Percentiles rank a stretch among this genome's conserved stretches.
Evolutionary conservation across 2,797 vertebrate genomes (phyloP).

Genomic region (Microctenopoma lineatum): DNA sequence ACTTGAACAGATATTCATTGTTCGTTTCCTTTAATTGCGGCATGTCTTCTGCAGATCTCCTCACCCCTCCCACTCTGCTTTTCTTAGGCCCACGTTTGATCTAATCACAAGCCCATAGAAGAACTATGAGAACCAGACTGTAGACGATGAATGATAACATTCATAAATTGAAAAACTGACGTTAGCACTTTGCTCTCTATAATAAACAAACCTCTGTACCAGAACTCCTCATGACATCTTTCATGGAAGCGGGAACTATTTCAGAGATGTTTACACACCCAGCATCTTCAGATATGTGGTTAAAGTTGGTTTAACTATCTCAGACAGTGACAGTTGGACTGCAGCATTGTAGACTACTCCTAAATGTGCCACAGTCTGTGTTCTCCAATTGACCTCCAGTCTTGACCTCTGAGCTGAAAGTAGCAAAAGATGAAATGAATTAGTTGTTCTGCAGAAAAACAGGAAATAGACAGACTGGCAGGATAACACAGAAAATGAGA

Average conservation of each 20-base stretch:
- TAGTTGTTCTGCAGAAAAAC: conserved; percentile 5
- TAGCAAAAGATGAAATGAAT: background rate
- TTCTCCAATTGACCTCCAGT: conserved; percentile 26
- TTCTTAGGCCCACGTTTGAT: conserved; percentile 41
- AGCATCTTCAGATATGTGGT: background rate
- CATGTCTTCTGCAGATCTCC: conserved; percentile 4
- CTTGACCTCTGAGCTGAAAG: background rate
- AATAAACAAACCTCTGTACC: conserved; percentile 43
- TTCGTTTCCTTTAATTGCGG: conserved; percentile 8
- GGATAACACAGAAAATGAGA: background rate
- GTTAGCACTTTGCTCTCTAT: conserved; percentile 38
- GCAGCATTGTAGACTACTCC: background rate
- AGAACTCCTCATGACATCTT: conserved; percentile 16
- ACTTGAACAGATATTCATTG: conserved; percentile 20
- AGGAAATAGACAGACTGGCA: background rate
- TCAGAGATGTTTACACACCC: background rate
- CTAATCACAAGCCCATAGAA: conserved; percentile 55
- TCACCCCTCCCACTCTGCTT: conserved; percentile 24
- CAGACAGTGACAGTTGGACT: background rate
- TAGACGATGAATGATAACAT: conserved; percentile 71
- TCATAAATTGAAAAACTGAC: conserved; percentile 56
- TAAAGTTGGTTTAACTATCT: background rate
- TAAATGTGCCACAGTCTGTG: conserved; percentile 3
- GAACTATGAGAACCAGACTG: conserved; percentile 54
- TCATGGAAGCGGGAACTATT: conserved; percentile 2